Base-by-base conservation (phyloP, 2,888 invertebrate species). In the Sinelater perroti region DNA sequence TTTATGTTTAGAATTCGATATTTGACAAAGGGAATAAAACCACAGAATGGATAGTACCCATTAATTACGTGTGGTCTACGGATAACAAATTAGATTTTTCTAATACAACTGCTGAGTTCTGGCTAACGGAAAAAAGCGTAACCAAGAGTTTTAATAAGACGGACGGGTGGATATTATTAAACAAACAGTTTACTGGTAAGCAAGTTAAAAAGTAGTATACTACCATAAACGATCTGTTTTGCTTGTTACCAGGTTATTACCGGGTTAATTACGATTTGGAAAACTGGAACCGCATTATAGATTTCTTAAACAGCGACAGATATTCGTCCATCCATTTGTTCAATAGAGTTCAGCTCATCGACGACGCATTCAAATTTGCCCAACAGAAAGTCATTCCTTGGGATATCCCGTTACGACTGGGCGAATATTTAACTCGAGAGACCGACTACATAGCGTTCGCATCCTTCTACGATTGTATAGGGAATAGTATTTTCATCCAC, bases 341-440 rank as follows among this genome's bases (percentile, higher is more conserved):
- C 5, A 92, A 90, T 75, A 82, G 93, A 33, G 92, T 90, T 0
- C 89, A 92, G 56, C 70, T 88, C 3, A 76, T 94, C 0, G 89
- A 92, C 66, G 95, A 95, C 73, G 79, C 87, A 2, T 83, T 87
- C 60, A 85, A 84, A 63, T 75, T 88, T 47, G 88, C 87, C 2
- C 78, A 83, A 52, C 82, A 84, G 47, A 85, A 84, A 24, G 76
- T 82, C 26, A 73, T 87, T 55, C 80, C 78, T 3, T 85, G 85
- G 68, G 67, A 71, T 1, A 65, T 78, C 10, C 81, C 86, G 0
- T 78, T 89, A 45, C 80, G 82, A 17, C 70, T 89, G 14, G 81
- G 85, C 1, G 72, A 75, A 3, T 90, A 89, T 71, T 74, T 90
- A 68, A 73, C 74, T 0, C 70, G 79, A 1, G 85, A 86, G 69